Percentiles rank a stretch among this genome's conserved stretches.
These are phyloP conservation scores for Fregetta grallaria DNA, from an alignment of 2,113 vertebrate genomes.

Conservation along the genomic window DNA sequence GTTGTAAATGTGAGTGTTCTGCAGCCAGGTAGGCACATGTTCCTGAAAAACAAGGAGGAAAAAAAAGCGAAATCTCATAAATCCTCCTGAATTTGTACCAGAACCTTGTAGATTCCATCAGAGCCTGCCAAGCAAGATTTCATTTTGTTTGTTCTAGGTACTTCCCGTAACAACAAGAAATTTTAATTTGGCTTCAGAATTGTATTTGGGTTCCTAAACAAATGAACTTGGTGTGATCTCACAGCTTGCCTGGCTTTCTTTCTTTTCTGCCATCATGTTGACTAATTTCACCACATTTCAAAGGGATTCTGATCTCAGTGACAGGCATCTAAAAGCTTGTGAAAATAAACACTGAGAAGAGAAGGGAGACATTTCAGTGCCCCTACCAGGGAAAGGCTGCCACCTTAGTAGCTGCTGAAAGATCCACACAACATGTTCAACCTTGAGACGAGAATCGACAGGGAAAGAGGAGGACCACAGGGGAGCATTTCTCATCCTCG, in stretches of 20 bases:
- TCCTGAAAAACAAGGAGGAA: slow-evolving; percentile 67
- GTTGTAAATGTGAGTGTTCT: slow-evolving; percentile 88
- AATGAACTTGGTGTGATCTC: slow-evolving; percentile 56
- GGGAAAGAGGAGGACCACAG: neutral
- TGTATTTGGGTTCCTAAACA: slow-evolving; percentile 55
- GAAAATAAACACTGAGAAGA: neutral
- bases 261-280: slow-evolving; percentile 21
- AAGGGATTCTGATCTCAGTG: neutral
- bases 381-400: neutral
- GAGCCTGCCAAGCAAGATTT: slow-evolving; percentile 36
- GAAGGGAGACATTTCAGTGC: neutral
- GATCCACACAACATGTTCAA: neutral
- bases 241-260: slow-evolving; percentile 60
- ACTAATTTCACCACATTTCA: slow-evolving; percentile 15
- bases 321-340: neutral
- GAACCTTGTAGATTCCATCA: slow-evolving; percentile 7
- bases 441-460: neutral
- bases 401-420: neutral
- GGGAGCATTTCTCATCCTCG: neutral
- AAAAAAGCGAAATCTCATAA: neutral
- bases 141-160: slow-evolving; percentile 41
- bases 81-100: slow-evolving; percentile 22
- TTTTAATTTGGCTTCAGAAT: slow-evolving; percentile 48
- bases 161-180: slow-evolving; percentile 33
- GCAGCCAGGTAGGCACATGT: slow-evolving; percentile 91